These are phyloP conservation scores for Electrona antarctica DNA, from an alignment of 2,113 vertebrate species.

Conservation along the genomic window DNA sequence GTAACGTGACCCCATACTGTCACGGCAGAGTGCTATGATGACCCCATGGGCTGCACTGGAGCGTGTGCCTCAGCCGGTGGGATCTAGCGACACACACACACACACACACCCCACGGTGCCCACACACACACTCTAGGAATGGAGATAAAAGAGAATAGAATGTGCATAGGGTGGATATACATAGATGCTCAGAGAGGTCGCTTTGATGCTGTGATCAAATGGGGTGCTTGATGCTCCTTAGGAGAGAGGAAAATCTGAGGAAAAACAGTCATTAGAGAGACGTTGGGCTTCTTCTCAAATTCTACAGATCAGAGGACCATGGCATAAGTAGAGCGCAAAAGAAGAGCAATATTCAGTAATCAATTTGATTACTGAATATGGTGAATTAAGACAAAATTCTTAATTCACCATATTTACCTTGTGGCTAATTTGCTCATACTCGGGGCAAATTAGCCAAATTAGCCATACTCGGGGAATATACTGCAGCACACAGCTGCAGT, in stretches of 20 bases:
- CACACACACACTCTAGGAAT: not conserved
- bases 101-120: not conserved
- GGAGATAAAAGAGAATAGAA: slow-evolving; percentile 27
- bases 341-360: no score
- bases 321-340: not conserved
- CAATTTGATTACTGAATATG: no score
- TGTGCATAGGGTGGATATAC: not conserved
- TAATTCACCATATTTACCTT: no score
- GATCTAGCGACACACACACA: not conserved
- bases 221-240: not conserved
- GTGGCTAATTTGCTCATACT: no score
- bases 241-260: not conserved
- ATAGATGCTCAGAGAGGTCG: not conserved
- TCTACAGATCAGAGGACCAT: not conserved
- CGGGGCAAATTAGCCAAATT: no score
- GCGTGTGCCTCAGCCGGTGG: slow-evolving; percentile 4
- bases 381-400: no score
- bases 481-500: no score
- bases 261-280: not conserved
- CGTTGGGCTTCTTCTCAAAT: not conserved
- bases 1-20: slow-evolving; percentile 53
- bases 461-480: no score
- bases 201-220: slow-evolving; percentile 1
- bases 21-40: slow-evolving; percentile 36
- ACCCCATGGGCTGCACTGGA: slow-evolving; percentile 38